These are phyloP conservation scores for Patella ulyssiponensis DNA, from an alignment of 2,888 invertebrate genomes.

Conservation along the genomic window DNA sequence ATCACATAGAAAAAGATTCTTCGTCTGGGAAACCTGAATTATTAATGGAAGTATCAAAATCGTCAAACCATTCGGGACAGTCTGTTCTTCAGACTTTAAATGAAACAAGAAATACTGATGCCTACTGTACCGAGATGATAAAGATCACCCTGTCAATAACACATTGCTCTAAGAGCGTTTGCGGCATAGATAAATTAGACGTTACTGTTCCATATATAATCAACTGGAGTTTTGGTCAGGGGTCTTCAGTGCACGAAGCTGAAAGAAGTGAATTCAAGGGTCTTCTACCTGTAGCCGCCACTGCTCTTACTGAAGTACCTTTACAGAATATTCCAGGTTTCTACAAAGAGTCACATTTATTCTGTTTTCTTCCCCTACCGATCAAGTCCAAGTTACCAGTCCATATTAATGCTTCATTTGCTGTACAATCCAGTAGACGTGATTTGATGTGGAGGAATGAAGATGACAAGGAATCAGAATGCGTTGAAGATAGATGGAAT, in stretches of 20 bases:
- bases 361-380: conserved; percentile 38
- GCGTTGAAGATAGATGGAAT: conserved; percentile 49
- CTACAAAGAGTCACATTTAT: conserved; percentile 45
- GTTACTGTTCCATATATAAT: conserved; percentile 13
- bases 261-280: conserved; percentile 30
- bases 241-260: conserved; percentile 18
- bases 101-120: too few species aligned
- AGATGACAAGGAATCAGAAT: conserved; percentile 51
- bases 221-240: conserved; percentile 42
- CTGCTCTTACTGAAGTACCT: conserved; percentile 27
- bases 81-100: conserved; percentile 6
- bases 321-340: conserved; percentile 36
- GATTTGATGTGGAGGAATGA: conserved; percentile 47
- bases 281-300: conserved; percentile 42
- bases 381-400: conserved; percentile 51
- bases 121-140: too few species aligned
- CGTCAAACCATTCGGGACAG: background rate
- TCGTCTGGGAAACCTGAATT: conserved; percentile 11
- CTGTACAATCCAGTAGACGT: conserved; percentile 58
- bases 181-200: too few species aligned
- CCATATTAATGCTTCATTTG: conserved; percentile 66
- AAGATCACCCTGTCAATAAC: too few species aligned
- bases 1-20: conserved; percentile 44
- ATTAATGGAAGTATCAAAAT: conserved; percentile 23
- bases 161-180: too few species aligned